A percentile compares a stretch with the other conserved stretches of the same genome.
Conservation (phyloP, 2,113 vertebrate genomes). For the Tragelaphus strepsiceros region DNA sequence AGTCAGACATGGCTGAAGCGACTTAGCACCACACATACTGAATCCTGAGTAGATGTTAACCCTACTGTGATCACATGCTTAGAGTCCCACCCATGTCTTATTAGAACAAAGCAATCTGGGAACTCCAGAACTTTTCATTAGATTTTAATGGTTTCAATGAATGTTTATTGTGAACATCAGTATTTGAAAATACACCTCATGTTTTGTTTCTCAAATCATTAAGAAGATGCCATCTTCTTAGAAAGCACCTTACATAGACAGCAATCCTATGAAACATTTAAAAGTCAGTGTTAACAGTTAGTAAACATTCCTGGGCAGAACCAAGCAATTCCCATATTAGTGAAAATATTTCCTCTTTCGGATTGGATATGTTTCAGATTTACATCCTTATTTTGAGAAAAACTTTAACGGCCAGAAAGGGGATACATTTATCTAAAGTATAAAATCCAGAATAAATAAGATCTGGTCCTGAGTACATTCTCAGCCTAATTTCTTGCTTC, state of each 20-base stretch:
- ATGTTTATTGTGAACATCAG: not conserved
- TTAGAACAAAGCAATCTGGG: not conserved
- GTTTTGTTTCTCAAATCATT: constrained; percentile 1
- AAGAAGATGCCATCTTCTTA: not conserved
- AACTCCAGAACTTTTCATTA: not conserved
- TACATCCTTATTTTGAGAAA: not conserved
- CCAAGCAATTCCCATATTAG: not conserved
- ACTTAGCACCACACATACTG: not conserved
- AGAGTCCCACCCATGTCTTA: not conserved
- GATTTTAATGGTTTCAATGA: constrained; percentile 4
- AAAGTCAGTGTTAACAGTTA: not conserved
- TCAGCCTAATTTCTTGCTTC: not conserved
- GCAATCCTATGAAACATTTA: constrained; percentile 21
- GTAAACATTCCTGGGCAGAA: not conserved
- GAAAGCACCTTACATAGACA: constrained; percentile 62
- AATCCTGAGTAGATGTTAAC: fast-evolving
- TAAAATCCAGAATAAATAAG: not conserved
- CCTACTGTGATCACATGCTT: not conserved
- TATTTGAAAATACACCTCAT: constrained; percentile 50
- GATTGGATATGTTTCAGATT: not conserved
- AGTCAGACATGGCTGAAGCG: not conserved
- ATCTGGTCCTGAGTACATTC: not conserved
- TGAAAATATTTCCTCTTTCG: not conserved
- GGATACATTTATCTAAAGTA: not conserved
- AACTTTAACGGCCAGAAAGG: not conserved